A percentile compares a stretch with the other conserved stretches of the same genome.
These are phyloP conservation scores for Melitaea cinxia DNA, from an alignment of 1,140 invertebrate species.

Conservation along the genomic window DNA sequence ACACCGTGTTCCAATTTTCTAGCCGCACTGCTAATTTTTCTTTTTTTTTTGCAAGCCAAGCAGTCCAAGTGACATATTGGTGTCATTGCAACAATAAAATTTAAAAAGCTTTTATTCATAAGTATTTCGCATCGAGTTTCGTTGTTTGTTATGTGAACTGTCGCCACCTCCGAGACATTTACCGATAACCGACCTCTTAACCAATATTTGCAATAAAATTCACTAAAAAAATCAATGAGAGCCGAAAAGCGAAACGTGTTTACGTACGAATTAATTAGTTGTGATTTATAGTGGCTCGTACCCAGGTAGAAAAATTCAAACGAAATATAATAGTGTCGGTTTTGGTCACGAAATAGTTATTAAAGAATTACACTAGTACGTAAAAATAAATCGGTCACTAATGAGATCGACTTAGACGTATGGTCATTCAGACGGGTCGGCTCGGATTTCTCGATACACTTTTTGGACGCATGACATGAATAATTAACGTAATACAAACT, in stretches of 20 bases:
- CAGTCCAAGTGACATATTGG: conserved; percentile 58
- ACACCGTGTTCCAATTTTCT: conserved; percentile 70
- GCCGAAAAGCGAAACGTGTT: conserved; percentile 32
- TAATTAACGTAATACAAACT: conserved; percentile 61
- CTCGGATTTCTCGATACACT: conserved; percentile 57
- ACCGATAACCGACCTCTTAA: conserved; percentile 72
- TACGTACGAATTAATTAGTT: conserved; percentile 46
- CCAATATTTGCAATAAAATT: conserved; percentile 69
- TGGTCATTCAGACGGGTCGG: conserved; percentile 57
- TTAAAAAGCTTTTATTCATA: conserved; percentile 64
- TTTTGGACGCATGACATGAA: conserved; percentile 65
- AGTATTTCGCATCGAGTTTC: conserved; percentile 43
- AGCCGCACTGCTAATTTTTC: conserved; percentile 56
- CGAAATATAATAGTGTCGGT: not conserved
- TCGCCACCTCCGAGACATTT: conserved; percentile 51
- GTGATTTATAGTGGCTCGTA: not conserved
- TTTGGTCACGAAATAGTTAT: conserved; percentile 3
- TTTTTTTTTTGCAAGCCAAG: conserved; percentile 62
- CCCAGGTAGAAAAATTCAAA: not conserved
- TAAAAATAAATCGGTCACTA: conserved; percentile 64
- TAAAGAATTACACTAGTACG: conserved; percentile 32
- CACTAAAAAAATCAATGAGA: conserved; percentile 53
- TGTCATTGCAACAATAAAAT: conserved; percentile 72
- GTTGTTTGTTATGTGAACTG: conserved; percentile 48
- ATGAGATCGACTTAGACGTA: conserved; percentile 61